Evolutionary conservation across 2,888 invertebrate species (phyloP), one percentile per base, ranked within the genome.

Genomic region (Graphium colonna): DNA sequence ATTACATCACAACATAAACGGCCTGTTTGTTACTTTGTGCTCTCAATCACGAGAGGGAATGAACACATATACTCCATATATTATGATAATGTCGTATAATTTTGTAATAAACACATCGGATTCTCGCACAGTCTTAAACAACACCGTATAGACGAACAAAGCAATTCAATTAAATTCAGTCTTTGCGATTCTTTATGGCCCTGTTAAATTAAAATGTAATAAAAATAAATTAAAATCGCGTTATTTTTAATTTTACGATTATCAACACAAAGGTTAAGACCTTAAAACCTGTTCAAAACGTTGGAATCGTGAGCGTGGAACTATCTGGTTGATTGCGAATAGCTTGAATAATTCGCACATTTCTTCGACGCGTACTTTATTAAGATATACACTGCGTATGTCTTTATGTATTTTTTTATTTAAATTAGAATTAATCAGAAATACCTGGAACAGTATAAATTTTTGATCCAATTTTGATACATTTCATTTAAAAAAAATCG

Each of bases 1-100:
- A 52, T 52, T 46, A 46, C 40, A 41, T 16, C 28, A 41, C 40
- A 46, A 52, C 39, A 39, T 16, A 38, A 13, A 36, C 18, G n/a
- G 12, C 18, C 13, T 16, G 18, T 33, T n/a, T 13, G 13, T 45
- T 38, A 15, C 4, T 38, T 47, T 1, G 17, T 12, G n/a, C 8
- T 39, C 9, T 21, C 39, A 13, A n/a, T n/a, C n/a, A n/a, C n/a
- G n/a, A n/a, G n/a, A n/a, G n/a, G n/a, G n/a, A n/a, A n/a, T n/a
- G n/a, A n/a, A n/a, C n/a, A n/a, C n/a, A n/a, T n/a, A n/a, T n/a
- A n/a, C n/a, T n/a, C n/a, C n/a, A n/a, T n/a, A n/a, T n/a, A n/a
- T n/a, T n/a, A n/a, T n/a, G n/a, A n/a, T n/a, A n/a, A n/a, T n/a
- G 21, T 21, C 21, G 5, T 2, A 3, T 10, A 3, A 9, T 31